These are phyloP conservation scores for Subanguina moxae DNA, from an alignment of 1,140 invertebrate species.

Conservation along the genomic window DNA sequence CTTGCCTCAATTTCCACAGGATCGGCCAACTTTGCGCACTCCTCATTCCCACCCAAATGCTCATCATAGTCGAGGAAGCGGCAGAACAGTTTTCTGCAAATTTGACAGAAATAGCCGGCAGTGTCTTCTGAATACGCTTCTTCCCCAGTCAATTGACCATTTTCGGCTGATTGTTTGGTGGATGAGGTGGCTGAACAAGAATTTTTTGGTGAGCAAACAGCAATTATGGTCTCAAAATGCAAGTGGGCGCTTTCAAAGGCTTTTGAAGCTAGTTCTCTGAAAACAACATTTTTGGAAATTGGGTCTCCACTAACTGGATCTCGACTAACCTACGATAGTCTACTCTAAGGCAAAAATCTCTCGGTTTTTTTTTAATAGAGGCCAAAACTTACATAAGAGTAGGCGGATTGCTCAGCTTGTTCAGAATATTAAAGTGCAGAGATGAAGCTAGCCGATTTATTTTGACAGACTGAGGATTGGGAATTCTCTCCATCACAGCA, in stretches of 20 bases:
- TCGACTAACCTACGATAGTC: too few species aligned
- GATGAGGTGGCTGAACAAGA: not conserved
- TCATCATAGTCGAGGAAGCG: conserved; percentile 13
- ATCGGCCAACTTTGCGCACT: not conserved
- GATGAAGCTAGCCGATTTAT: not conserved
- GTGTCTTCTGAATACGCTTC: not conserved
- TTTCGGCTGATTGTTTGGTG: not conserved
- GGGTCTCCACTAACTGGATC: not conserved
- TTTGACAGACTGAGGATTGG: conserved; percentile 17
- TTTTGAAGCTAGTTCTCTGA: conserved; percentile 1
- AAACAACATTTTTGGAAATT: not conserved
- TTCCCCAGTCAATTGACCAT: not conserved
- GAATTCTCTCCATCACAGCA: conserved; percentile 24
- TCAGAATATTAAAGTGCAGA: not conserved
- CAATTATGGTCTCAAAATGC: not conserved
- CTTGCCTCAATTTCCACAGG: conserved; percentile 1
- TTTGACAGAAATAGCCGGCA: conserved; percentile 6
- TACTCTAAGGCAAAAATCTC: not conserved
- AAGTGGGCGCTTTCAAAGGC: not conserved
- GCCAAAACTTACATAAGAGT: conserved; percentile 4
- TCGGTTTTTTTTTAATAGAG: too few species aligned
- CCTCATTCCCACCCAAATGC: conserved; percentile 18
- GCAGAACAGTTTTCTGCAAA: conserved; percentile 4
- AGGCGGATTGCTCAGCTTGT: not conserved
- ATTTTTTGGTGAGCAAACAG: too few species aligned